phyloP scores from a whole-genome alignment of 2,113 vertebrate genomes.

The Benitochromis conjunctus region DNA sequence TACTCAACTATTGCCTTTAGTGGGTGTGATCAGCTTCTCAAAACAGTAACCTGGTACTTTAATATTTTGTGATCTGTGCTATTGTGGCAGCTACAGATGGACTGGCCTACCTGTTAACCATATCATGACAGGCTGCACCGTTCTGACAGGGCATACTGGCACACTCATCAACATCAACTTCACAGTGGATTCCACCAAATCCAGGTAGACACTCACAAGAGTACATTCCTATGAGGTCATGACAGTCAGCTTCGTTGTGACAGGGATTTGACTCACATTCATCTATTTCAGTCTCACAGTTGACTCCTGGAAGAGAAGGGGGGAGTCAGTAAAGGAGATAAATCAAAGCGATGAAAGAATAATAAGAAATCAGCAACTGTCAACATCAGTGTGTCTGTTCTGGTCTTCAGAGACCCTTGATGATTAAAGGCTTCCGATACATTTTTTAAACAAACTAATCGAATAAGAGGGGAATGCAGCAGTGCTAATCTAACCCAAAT shows the following conservation, averaged over 20 bases:
- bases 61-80: not conserved
- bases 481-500: not conserved
- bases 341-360: not conserved
- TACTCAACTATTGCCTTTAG: not conserved
- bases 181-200: constrained; percentile 77
- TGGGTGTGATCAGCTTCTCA: not conserved
- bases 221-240: constrained; percentile 80
- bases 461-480: not conserved
- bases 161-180: constrained; percentile 85
- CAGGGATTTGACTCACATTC: constrained; percentile 86
- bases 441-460: not conserved
- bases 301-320: constrained; percentile 72
- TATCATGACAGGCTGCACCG: constrained; percentile 76
- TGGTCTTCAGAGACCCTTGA: not conserved
- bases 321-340: not conserved
- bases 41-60: not conserved
- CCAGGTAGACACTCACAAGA: constrained; percentile 80
- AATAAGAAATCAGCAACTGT: not conserved
- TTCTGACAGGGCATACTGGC: constrained; percentile 81
- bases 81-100: not conserved
- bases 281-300: constrained; percentile 86
- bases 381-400: not conserved
- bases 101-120: constrained; percentile 76
- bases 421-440: not conserved
- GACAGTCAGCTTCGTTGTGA: constrained; percentile 80